phyloP scores from a whole-genome alignment of 2,797 vertebrate species.

The Bovichtus diacanthus region DNA sequence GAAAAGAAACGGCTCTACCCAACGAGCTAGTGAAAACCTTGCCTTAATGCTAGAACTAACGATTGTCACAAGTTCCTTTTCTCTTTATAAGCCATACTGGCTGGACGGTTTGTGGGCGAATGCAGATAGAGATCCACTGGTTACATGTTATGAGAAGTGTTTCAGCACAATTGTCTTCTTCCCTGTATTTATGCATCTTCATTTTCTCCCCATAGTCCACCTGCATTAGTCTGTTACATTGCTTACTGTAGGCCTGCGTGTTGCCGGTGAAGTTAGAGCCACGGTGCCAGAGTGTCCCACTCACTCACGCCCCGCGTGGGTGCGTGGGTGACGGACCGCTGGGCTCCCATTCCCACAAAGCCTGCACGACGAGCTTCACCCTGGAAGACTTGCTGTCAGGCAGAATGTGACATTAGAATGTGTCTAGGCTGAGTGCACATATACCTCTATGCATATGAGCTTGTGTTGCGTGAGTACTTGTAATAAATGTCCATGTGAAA shows the following conservation, averaged over 20 bases:
- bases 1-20: slow-evolving; percentile 51
- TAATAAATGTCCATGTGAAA: slow-evolving; percentile 49
- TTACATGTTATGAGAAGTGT: slow-evolving; percentile 38
- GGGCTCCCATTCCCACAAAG: slow-evolving; percentile 26
- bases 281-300: slow-evolving; percentile 2
- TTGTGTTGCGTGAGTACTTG: slow-evolving; percentile 41
- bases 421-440: slow-evolving; percentile 49
- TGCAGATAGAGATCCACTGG: slow-evolving; percentile 43
- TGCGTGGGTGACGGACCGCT: slow-evolving; percentile 28
- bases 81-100: slow-evolving; percentile 83
- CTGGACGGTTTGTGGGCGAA: slow-evolving; percentile 66
- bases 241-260: slow-evolving; percentile 17
- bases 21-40: slow-evolving; percentile 71
- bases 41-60: slow-evolving; percentile 84
- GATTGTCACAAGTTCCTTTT: slow-evolving; percentile 68
- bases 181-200: slow-evolving; percentile 37
- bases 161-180: slow-evolving; percentile 40
- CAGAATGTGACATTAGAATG: slow-evolving; percentile 61
- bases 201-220: slow-evolving; percentile 33
- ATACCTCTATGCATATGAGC: slow-evolving; percentile 82
- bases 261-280: slow-evolving; percentile 21
- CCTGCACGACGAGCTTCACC: slow-evolving; percentile 17
- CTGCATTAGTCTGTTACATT: slow-evolving; percentile 35
- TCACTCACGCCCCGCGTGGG: not conserved
- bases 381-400: slow-evolving; percentile 45